Evolutionary conservation across 2,888 invertebrate genomes (phyloP), one percentile per base, ranked within the genome.

Genomic region (Heteromurus nitidus): DNA sequence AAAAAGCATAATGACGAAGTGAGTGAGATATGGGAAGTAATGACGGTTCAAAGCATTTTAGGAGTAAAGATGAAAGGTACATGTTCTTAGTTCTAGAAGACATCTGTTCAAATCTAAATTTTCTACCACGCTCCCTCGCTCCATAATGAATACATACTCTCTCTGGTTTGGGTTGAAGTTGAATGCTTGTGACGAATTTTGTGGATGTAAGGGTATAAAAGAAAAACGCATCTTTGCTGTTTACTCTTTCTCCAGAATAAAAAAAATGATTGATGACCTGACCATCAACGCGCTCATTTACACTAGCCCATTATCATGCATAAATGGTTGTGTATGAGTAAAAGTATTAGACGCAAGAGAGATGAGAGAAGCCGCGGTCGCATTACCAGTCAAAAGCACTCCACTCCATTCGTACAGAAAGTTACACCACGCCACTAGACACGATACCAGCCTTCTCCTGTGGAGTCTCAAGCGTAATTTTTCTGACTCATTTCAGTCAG

Each of bases 271-370:
- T 84, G 84, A 84, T 84, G 84, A 84, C 75, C 75, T 82, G 75
- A 82, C 84, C 84, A 84, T 84, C 84, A 84, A 64, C 84, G 76
- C 80, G 53, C 79, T 84, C 84, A 84, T 84, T 84, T 82, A 82
- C 80, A 75, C 82, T 70, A 44, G 60, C 77, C 79, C 79, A 80
- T 80, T 83, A 83, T 83, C 75, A 83, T 83, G 82, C 82, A 76
- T 76, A 74, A 82, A 82, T 82, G 77, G 26, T 62, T 74, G 28
- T 31, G 28, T 74, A 65, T 65, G 50, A 64, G 55, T 31, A 28
- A 18, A 47, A 60, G 31, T 36, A 60, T 50, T 73, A 47, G 28
- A 73, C 28, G 24, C 47, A 31, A n/a, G 47, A 20, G 47, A 36
- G 24, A 50, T n/a, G 47, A 60, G 60, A 44, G 28, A 60, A 60